phyloP scores from a whole-genome alignment of 2,113 vertebrate genomes.

The Scytalopus superciliaris region DNA sequence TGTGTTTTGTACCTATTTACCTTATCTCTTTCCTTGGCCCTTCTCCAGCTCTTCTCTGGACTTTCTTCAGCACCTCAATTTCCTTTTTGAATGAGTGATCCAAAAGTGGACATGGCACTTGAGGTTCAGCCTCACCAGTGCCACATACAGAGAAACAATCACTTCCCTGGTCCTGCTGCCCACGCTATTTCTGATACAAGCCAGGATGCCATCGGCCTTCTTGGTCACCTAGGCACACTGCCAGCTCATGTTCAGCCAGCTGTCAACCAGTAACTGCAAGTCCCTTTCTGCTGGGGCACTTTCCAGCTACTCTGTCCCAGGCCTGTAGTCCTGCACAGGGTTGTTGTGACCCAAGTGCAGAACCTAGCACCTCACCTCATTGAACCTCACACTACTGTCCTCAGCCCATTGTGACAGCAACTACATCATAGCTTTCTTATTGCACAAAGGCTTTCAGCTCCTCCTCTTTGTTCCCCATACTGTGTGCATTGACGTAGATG shows the following conservation, averaged over 20 bases:
- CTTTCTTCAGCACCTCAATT: background rate
- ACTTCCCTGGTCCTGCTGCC: background rate
- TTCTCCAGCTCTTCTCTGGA: background rate
- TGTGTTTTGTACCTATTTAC: too few relatives aligned
- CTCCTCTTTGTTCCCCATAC: background rate
- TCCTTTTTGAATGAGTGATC: background rate
- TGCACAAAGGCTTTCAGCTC: background rate
- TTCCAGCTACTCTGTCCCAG: background rate
- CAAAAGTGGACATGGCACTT: background rate
- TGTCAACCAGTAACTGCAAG: background rate
- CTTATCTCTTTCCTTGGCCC: too few relatives aligned
- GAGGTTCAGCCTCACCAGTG: background rate
- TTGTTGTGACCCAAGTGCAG: background rate
- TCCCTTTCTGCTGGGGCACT: rapidly evolving
- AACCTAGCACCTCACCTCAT: background rate
- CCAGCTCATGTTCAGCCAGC: background rate
- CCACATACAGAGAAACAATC: background rate
- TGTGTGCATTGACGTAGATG: background rate
- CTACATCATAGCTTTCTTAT: background rate
- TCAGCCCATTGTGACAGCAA: background rate
- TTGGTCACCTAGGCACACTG: background rate
- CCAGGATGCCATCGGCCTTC: background rate
- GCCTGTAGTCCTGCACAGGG: background rate
- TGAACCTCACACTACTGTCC: background rate
- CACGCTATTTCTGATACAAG: background rate